Base-by-base conservation (phyloP, 2,797 vertebrate genomes). In the Enoplosus armatus region DNA sequence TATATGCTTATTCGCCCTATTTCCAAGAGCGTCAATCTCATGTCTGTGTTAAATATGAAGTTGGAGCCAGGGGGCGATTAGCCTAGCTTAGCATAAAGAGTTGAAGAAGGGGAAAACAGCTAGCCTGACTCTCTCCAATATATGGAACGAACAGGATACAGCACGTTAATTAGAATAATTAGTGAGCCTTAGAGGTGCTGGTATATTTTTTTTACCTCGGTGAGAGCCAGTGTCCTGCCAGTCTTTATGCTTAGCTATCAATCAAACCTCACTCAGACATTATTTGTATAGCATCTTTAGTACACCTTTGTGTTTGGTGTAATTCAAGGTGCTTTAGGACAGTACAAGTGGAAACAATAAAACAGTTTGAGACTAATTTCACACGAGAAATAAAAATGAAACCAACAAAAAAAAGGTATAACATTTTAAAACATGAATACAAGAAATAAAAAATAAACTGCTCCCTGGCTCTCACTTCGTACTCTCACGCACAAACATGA, bases 51-150 rank as follows among this genome's bases (percentile, higher is more conserved):
- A 31, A 26, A 37, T 72, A 18, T 48, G 41, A n/a, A 59, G 20
- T 24, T 59, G 24, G 20, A 48, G 31, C 37, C 47, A 53, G n/a
- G 1, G 33, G 20, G 7, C 0, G 5, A 31, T 67, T 12, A 58
- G 29, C 20, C 54, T 56, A n/a, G 16, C 50, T 56, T 55, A 39
- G 47, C 4, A 62, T 48, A 26, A 67, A 67, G n/a, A n/a, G n/a
- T n/a, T n/a, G n/a, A n/a, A n/a, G n/a, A n/a, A n/a, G n/a, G n/a
- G n/a, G n/a, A n/a, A n/a, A n/a, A n/a, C n/a, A n/a, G n/a, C n/a
- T n/a, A n/a, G n/a, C n/a, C n/a, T n/a, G n/a, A n/a, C n/a, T n/a
- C n/a, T n/a, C n/a, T n/a, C n/a, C n/a, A n/a, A n/a, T n/a, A n/a
- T n/a, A n/a, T n/a, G n/a, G n/a, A n/a, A 35, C 26, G 29, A 37